phyloP scores from a whole-genome alignment of 2,113 vertebrate species.

The Takifugu bimaculatus region DNA sequence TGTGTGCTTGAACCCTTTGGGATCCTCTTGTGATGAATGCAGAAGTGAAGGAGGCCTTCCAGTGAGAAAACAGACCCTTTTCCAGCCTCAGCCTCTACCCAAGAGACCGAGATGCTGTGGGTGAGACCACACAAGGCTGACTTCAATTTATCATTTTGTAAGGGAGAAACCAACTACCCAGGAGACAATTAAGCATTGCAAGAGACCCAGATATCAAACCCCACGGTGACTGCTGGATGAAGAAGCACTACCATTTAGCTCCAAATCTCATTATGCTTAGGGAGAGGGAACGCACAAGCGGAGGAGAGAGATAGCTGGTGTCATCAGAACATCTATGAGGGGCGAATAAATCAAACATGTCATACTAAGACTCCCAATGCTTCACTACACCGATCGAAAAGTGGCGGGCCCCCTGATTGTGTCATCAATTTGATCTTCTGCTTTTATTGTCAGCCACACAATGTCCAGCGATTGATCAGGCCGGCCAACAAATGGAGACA shows the following conservation, averaged over 20 bases:
- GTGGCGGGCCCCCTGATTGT: slow-evolving; percentile 53
- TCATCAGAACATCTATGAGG: slow-evolving; percentile 68
- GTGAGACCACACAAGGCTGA: slow-evolving; percentile 74
- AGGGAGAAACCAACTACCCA: slow-evolving; percentile 63
- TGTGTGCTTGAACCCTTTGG: slow-evolving; percentile 55
- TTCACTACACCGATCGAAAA: slow-evolving; percentile 65
- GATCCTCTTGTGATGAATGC: slow-evolving; percentile 49
- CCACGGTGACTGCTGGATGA: slow-evolving; percentile 60
- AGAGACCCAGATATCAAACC: slow-evolving; percentile 76
- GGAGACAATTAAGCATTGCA: slow-evolving; percentile 73
- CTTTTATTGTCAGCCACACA: slow-evolving; percentile 75
- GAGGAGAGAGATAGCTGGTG: slow-evolving; percentile 53
- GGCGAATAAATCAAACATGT: slow-evolving; percentile 71
- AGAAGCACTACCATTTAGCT: slow-evolving; percentile 67
- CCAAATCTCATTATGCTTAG: slow-evolving; percentile 66
- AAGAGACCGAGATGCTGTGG: slow-evolving; percentile 61
- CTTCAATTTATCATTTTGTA: slow-evolving; percentile 76
- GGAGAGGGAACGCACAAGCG: slow-evolving; percentile 35
- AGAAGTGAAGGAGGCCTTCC: slow-evolving; percentile 60
- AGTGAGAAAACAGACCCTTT: slow-evolving; percentile 56
- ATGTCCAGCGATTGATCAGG: slow-evolving; percentile 73
- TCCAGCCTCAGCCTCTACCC: slow-evolving; percentile 60
- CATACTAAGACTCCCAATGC: slow-evolving; percentile 45
- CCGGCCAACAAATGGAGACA: slow-evolving; percentile 58
- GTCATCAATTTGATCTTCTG: slow-evolving; percentile 74